Evolutionary conservation across 2,888 invertebrate species (phyloP).

Genomic region (Trimorus sp.): DNA sequence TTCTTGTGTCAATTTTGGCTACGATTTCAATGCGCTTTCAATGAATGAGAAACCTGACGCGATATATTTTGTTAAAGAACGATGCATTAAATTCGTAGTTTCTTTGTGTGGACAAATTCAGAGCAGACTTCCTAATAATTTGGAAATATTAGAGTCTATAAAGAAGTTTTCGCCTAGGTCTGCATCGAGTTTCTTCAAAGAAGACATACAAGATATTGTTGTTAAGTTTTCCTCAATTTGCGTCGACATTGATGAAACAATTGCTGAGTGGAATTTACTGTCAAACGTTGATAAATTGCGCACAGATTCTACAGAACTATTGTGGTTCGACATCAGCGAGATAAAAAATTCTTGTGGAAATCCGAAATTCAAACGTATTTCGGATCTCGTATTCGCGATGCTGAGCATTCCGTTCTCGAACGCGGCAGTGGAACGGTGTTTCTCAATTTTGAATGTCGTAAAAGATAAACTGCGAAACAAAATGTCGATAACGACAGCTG

Average conservation of each 20-base stretch:
- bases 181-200: conserved; percentile 63
- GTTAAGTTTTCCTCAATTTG: conserved; percentile 54
- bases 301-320: conserved; percentile 37
- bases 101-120: conserved; percentile 34
- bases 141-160: conserved; percentile 19
- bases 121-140: conserved; percentile 34
- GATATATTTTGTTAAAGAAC: conserved; percentile 7
- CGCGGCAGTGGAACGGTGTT: conserved; percentile 66
- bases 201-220: conserved; percentile 52
- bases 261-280: conserved; percentile 62
- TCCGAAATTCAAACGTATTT: conserved; percentile 59
- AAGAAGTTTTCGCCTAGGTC: conserved; percentile 28
- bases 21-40: background rate
- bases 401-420: conserved; percentile 63
- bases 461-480: conserved; percentile 51
- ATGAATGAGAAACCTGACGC: background rate
- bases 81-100: conserved; percentile 29
- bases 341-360: conserved; percentile 42
- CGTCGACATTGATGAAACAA: conserved; percentile 56
- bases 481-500: background rate
- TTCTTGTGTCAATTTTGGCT: conserved; percentile 12
- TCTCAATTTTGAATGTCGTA: conserved; percentile 51
- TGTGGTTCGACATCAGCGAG: conserved; percentile 48
- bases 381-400: conserved; percentile 48
- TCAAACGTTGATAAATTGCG: conserved; percentile 11